Base-by-base conservation (phyloP, 2,113 vertebrate genomes). In the Calonectris borealis region DNA sequence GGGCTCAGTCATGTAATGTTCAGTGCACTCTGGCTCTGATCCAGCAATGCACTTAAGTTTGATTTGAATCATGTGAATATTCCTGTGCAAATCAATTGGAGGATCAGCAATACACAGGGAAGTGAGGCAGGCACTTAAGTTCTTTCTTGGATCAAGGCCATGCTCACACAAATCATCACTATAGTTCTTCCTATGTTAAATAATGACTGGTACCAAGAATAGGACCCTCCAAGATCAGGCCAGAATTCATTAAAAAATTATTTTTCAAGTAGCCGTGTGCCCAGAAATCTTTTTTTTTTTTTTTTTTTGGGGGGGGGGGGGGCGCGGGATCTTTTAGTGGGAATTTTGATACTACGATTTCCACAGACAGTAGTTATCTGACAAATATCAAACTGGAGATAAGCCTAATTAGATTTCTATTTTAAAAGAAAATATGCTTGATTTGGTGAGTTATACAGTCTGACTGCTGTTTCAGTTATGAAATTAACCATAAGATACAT, bases 31-130 rank as follows among this genome's bases (percentile, higher is more conserved):
- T 96, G 96, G 96, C 95, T 70, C 42, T 38, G 93, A 81, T 96
- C 96, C 96, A 97, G 84, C 83, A 70, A 51, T 82, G 94, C 95
- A 97, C 91, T 97, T 94, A 60, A 57, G 16, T 82, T 89, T 94
- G 77, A 94, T 94, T 90, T 48, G 80, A 80, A 79, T 95, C 13
- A 40, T 83, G 44, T 66, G 86, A 91, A 91, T 87, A 94, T 92
- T 90, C 76, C 83, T 15, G 1, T 58, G 80, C 24, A 68, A 86
- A 90, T 95, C 83, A 84, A 57, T 61, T 52, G 92, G 52, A 36
- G 38, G 36, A 48, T 96, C 82, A 91, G 65, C 65, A 71, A 46
- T 62, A 38, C 15, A 24, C 42, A 81, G 44, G 24, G 70, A 6
- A 79, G 77, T 2, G 32, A 93, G 70, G 57, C 70, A 80, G 86